phyloP scores from a whole-genome alignment of 2,797 vertebrate species.

The Melanotaenia nigrans region DNA sequence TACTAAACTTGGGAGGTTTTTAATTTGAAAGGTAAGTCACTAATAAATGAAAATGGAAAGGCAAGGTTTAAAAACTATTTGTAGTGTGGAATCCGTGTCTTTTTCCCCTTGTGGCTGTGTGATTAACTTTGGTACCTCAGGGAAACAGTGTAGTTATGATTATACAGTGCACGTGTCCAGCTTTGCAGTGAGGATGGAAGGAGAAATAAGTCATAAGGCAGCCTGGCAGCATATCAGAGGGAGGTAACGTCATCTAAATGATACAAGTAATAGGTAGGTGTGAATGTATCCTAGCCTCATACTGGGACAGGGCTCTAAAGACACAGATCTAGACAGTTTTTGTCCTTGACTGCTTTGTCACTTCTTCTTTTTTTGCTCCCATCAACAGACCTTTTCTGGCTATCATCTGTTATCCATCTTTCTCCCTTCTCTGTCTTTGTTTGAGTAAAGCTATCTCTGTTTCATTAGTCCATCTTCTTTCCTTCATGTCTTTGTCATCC shows the following conservation, averaged over 20 bases:
- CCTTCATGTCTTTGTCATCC: constrained; percentile 15
- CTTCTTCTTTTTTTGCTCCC: constrained; percentile 8
- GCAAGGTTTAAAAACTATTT: constrained; percentile 11
- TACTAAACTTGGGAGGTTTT: background rate
- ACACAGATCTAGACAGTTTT: constrained; percentile 30
- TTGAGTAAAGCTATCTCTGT: background rate
- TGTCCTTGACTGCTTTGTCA: constrained; percentile 21
- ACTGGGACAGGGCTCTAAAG: constrained; percentile 23
- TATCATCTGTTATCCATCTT: constrained; percentile 30
- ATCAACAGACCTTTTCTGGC: constrained; percentile 24
- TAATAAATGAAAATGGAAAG: constrained; percentile 23
- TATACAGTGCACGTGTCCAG: constrained; percentile 59
- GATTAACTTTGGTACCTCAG: constrained; percentile 30
- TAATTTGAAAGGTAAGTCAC: background rate
- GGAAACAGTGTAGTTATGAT: constrained; percentile 55
- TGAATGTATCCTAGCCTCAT: constrained; percentile 60
- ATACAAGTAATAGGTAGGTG: constrained; percentile 67
- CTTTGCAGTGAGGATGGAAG: constrained; percentile 52
- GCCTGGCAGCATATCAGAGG: constrained; percentile 66
- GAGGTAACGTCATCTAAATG: constrained; percentile 68
- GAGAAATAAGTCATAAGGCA: constrained; percentile 58
- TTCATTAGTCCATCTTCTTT: background rate
- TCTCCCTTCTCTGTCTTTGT: background rate
- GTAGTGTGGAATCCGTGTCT: constrained; percentile 23
- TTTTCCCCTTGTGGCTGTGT: constrained; percentile 27